phyloP scores from a whole-genome alignment of 2,113 vertebrate species.

The Edolisoma coerulescens region DNA sequence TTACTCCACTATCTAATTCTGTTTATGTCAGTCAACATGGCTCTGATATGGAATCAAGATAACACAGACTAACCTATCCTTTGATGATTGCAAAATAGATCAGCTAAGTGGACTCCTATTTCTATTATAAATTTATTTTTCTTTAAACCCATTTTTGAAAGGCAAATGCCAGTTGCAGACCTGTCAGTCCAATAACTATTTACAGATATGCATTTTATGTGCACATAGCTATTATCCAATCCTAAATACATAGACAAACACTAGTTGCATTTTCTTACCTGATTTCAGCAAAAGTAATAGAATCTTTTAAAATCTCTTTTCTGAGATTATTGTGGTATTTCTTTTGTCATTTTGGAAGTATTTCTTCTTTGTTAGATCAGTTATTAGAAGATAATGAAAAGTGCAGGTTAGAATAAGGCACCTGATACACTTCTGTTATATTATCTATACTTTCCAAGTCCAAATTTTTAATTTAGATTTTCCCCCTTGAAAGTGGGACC shows the following conservation, averaged over 20 bases:
- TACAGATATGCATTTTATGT: not conserved
- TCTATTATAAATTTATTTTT: not conserved
- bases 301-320: not conserved
- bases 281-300: not conserved
- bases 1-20: not conserved
- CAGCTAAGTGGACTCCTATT: not conserved
- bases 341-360: not conserved
- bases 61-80: not conserved
- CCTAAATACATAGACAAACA: not conserved
- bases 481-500: not conserved
- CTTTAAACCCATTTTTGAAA: not conserved
- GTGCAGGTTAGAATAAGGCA: not conserved
- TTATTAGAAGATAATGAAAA: not conserved
- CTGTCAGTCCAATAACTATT: not conserved
- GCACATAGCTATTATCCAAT: not conserved
- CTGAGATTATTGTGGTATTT: not conserved
- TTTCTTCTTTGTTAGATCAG: not conserved
- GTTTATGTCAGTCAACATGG: not conserved
- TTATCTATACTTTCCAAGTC: not conserved
- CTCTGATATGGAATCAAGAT: not conserved
- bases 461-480: not conserved
- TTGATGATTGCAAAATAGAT: not conserved
- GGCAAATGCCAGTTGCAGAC: not conserved
- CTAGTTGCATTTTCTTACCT: not conserved
- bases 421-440: not conserved